Percentiles rank a stretch among this genome's conserved stretches.
Evolutionary conservation across 1,140 invertebrate species (phyloP).

Genomic region (Cyphomyrmex costatus): DNA sequence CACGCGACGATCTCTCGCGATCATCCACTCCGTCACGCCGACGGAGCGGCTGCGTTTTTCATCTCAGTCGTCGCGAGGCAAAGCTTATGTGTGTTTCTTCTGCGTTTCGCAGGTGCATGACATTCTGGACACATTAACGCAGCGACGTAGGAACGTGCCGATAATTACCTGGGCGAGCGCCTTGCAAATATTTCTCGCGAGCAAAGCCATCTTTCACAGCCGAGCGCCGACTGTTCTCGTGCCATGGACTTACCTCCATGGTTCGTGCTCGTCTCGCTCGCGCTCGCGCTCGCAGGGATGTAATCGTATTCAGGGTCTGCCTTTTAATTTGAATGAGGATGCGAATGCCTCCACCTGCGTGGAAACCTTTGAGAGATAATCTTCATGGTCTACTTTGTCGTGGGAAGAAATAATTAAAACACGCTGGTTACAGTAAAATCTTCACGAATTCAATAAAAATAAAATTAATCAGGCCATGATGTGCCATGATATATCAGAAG

Average conservation of each 20-base stretch:
- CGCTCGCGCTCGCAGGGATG: constrained; percentile 36
- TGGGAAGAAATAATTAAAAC: neutral
- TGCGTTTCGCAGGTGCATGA: neutral
- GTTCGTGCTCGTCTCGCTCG: constrained; percentile 13
- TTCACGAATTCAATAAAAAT: neutral
- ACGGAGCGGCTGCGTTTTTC: neutral
- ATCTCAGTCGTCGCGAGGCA: neutral
- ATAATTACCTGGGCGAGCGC: constrained; percentile 82
- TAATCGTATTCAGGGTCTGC: neutral
- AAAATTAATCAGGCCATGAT: neutral
- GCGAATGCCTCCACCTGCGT: no score
- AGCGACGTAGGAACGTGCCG: neutral
- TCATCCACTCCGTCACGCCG: neutral
- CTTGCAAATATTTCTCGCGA: constrained; percentile 83
- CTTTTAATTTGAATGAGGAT: neutral
- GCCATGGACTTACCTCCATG: no score
- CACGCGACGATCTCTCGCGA: constrained; percentile 64
- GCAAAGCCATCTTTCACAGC: constrained; percentile 84
- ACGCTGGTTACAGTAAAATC: neutral
- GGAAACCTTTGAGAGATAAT: neutral
- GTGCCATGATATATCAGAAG: neutral
- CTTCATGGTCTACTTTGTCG: neutral
- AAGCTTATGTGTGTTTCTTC: neutral
- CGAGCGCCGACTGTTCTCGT: neutral
- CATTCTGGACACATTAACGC: neutral